Evolutionary conservation across 2,888 invertebrate genomes (phyloP), one percentile per base, ranked within the genome.

Genomic region (Andrena haemorrhoa): DNA sequence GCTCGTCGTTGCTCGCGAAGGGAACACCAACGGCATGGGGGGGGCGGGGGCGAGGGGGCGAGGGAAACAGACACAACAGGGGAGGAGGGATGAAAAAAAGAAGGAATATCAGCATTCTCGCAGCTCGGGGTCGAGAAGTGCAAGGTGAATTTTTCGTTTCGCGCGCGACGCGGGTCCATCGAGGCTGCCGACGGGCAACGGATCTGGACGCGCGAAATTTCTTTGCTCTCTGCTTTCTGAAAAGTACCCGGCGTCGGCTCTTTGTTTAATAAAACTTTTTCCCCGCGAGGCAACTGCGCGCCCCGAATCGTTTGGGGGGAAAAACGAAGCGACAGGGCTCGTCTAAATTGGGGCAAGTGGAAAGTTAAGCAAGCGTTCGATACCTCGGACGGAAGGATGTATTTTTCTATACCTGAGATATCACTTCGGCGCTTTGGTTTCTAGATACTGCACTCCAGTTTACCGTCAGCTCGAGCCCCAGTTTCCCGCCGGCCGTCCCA

Each of bases 61-160:
- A 68, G 1, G 23, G n/a, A 51, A 31, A 33, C 61, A 60, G 31
- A 33, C 33, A 35, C 33, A 12, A 20, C 12, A n/a, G 23, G 35
- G 61, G 2, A 6, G 12, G 33, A 16, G 58, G 47, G 20, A 3
- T 2, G 2, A 10, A 74, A 58, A 79, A 73, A 83, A 72, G 72
- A 66, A 66, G 35, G 78, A 81, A 81, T 76, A 83, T 77, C 82
- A 74, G 64, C 77, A 64, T 71, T 31, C 60, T 64, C 72, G 75
- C 61, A 56, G 26, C 60, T 53, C 29, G 41, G 75, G 47, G 85
- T 84, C 69, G 79, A 82, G 74, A 80, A 79, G 80, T 83, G 72
- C 75, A 82, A 83, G 83, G 83, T 87, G 76, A 82, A 85, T 87
- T 87, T 87, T 77, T 83, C 73, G 79, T 61, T 77, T 74, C 56